A percentile compares a stretch with the other conserved stretches of the same genome.
Conservation (phyloP, 2,888 invertebrate species). For the Gibbula magus region DNA sequence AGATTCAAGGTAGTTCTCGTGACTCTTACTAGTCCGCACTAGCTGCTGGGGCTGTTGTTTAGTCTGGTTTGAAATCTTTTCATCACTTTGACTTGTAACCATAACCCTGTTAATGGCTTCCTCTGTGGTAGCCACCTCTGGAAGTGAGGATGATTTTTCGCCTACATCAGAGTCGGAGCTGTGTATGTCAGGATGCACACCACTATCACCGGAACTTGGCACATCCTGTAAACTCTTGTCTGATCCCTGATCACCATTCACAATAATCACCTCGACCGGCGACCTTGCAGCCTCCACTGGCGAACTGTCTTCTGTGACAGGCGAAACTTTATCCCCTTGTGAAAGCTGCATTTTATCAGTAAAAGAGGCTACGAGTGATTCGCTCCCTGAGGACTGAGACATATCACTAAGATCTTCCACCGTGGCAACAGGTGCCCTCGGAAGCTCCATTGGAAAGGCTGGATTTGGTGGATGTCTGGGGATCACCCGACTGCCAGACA, state of each 20-base stretch:
- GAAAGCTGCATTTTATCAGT: constrained; percentile 19
- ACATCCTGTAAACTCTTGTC: constrained; percentile 38
- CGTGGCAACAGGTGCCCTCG: constrained; percentile 46
- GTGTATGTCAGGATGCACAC: constrained; percentile 43
- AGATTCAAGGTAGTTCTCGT: constrained; percentile 90
- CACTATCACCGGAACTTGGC: constrained; percentile 46
- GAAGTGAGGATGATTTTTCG: constrained; percentile 20
- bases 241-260: constrained; percentile 27
- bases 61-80: constrained; percentile 58
- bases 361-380: constrained; percentile 18
- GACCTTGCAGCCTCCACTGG: not conserved
- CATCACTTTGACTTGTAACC: constrained; percentile 67
- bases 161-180: constrained; percentile 41
- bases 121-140: constrained; percentile 7
- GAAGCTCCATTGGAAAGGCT: constrained; percentile 29
- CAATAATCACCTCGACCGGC: not conserved
- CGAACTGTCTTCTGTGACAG: constrained; percentile 5
- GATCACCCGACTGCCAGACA: not conserved
- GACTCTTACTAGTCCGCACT: constrained; percentile 90
- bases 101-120: constrained; percentile 37
- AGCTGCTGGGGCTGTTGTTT: constrained; percentile 32
- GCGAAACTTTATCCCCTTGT: constrained; percentile 2
- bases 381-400: constrained; percentile 46
- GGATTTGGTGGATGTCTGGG: constrained; percentile 16
- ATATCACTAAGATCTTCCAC: constrained; percentile 49